Evolutionary conservation across 1,140 invertebrate species (phyloP).

Genomic region (Chironomus striatipennis): DNA sequence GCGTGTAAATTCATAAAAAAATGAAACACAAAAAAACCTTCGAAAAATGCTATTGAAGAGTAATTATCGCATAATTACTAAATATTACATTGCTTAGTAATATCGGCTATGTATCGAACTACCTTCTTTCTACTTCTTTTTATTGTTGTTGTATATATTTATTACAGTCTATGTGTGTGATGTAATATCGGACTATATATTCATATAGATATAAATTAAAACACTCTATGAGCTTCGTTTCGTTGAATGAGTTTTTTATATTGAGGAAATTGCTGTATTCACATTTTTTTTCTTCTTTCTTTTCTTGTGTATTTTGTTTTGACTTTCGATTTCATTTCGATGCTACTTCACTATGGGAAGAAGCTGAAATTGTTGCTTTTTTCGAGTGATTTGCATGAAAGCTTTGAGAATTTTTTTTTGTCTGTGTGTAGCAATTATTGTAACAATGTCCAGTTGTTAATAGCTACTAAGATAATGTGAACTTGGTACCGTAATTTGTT

Average conservation of each 20-base stretch:
- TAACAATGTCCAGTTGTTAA: too few relatives aligned
- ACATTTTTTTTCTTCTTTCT: background rate
- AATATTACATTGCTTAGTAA: background rate
- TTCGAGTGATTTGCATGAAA: background rate
- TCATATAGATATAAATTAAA: background rate
- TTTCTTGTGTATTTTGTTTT: background rate
- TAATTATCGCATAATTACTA: background rate
- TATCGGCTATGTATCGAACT: too few relatives aligned
- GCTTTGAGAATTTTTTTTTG: too few relatives aligned
- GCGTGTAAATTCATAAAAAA: too few relatives aligned
- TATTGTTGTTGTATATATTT: background rate
- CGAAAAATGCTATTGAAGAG: constrained; percentile 7
- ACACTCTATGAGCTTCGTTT: constrained; percentile 7
- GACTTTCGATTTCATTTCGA: constrained; percentile 7
- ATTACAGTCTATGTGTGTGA: background rate
- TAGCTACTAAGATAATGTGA: too few relatives aligned
- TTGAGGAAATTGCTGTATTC: constrained; percentile 6
- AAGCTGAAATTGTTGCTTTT: background rate
- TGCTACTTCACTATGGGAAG: background rate
- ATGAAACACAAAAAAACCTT: background rate
- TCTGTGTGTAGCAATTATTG: too few relatives aligned
- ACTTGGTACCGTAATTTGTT: too few relatives aligned
- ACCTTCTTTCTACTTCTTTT: too few relatives aligned
- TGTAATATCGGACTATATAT: constrained; percentile 14
- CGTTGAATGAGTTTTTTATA: background rate